Base-by-base conservation (phyloP, 2,888 invertebrate genomes). In the Caenorhabditis sp. region DNA sequence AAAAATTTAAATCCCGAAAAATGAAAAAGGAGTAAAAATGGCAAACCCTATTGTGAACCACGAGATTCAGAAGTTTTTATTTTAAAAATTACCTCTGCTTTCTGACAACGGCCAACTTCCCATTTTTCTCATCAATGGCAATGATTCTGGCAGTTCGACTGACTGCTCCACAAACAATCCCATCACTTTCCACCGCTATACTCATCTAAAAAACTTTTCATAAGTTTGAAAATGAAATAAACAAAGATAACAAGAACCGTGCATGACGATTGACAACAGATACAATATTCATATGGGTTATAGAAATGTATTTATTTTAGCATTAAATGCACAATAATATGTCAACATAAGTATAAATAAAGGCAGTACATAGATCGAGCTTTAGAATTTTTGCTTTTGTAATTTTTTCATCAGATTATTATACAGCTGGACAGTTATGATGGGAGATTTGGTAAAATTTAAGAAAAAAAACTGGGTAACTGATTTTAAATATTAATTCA, bases 61-160 rank as follows among this genome's bases (percentile, higher is more conserved):
- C n/a, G n/a, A n/a, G n/a, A n/a, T n/a, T n/a, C n/a, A n/a, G n/a
- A n/a, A 31, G 43, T 43, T 43, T 43, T 43, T 43, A 10, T 43
- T 43, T 43, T 43, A 43, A 43, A 7, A 17, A 7, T 56, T 20
- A 71, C 69, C 67, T 67, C 5, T 59, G 56, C 56, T 76, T 77
- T 23, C 77, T 38, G 14, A 75, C 67, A 14, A 80, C 69, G 4
- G 76, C 70, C 43, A 80, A 53, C 23, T 80, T 80, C 64, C 80
- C 80, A 21, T 59, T 66, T 1, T 43, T 58, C 59, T 77, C 70
- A 59, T 78, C 70, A 27, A 76, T 62, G 17, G 70, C 67, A 59
- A 80, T 73, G 12, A 71, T 59, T 54, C 72, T 67, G 3, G 76
- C 68, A 14, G 67, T 31, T 17, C 65, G 54, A 25, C 63, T 72